phyloP scores from a whole-genome alignment of 2,888 invertebrate species.

The Melanotus villosus region DNA sequence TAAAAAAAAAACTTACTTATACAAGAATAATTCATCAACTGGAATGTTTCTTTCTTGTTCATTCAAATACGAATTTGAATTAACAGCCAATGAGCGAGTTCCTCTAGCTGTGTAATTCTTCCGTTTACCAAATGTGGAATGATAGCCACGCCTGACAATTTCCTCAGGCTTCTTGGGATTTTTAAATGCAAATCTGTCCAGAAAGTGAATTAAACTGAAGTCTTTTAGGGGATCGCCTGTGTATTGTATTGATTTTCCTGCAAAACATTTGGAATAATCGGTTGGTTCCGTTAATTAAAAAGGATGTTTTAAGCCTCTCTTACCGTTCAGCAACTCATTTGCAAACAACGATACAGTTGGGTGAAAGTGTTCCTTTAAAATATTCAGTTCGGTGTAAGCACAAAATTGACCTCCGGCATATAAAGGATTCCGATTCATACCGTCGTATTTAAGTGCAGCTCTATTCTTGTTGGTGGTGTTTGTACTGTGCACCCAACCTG shows the following conservation, averaged over 20 bases:
- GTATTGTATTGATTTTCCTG: constrained; percentile 84
- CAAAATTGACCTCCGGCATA: constrained; percentile 84
- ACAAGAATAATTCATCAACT: constrained; percentile 90
- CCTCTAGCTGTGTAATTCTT: constrained; percentile 82
- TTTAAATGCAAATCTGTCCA: constrained; percentile 96
- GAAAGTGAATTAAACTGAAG: constrained; percentile 90
- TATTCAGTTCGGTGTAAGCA: constrained; percentile 82
- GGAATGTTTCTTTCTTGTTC: constrained; percentile 83
- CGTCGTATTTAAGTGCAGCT: constrained; percentile 73
- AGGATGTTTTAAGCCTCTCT: constrained; percentile 36
- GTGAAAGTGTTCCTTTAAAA: constrained; percentile 86
- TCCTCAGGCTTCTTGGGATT: constrained; percentile 84
- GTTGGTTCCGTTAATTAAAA: neutral
- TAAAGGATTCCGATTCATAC: constrained; percentile 85
- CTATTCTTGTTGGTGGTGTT: constrained; percentile 49
- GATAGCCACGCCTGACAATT: constrained; percentile 72
- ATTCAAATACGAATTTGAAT: constrained; percentile 79
- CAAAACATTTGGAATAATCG: constrained; percentile 47
- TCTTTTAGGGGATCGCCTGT: constrained; percentile 95
- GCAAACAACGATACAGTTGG: constrained; percentile 94
- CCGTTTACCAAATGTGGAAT: constrained; percentile 76
- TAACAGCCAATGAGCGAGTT: constrained; percentile 79
- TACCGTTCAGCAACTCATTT: constrained; percentile 80
- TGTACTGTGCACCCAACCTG: constrained; percentile 61
- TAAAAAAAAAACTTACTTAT: constrained; percentile 68